A percentile compares a stretch with the other conserved stretches of the same genome.
phyloP scores from a whole-genome alignment of 1,140 invertebrate genomes.

The Caerostris darwini region DNA sequence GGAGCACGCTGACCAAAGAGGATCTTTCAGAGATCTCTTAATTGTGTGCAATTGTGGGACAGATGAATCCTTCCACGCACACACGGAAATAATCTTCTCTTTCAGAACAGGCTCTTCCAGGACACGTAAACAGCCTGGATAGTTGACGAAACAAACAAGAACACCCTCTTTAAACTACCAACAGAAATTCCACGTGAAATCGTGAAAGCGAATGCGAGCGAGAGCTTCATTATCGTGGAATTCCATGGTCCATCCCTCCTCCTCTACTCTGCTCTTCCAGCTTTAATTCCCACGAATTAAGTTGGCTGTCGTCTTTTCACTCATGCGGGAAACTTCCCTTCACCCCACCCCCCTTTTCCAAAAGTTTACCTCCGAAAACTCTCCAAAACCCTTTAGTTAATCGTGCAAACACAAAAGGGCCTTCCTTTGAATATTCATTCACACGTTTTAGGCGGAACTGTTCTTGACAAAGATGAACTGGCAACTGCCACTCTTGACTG shows the following conservation, averaged over 20 bases:
- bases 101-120: background rate
- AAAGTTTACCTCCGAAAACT: background rate
- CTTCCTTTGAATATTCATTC: slow-evolving; percentile 51
- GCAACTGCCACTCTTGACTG: slow-evolving; percentile 18
- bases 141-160: background rate
- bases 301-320: slow-evolving; percentile 38
- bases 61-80: background rate
- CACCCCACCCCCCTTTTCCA: background rate
- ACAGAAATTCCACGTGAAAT: background rate
- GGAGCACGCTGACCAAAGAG: background rate
- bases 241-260: background rate
- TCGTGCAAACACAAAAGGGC: slow-evolving; percentile 47
- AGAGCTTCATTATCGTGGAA: slow-evolving; percentile 22
- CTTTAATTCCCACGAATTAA: slow-evolving; percentile 29
- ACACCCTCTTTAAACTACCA: background rate
- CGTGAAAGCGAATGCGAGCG: background rate
- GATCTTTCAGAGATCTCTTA: background rate
- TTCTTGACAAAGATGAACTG: slow-evolving; percentile 42
- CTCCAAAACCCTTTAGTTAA: slow-evolving; percentile 19
- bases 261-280: no score
- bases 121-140: background rate
- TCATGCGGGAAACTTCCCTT: background rate
- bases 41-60: background rate
- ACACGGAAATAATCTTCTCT: slow-evolving; percentile 28
- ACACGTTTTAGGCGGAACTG: slow-evolving; percentile 41